Percentiles rank a stretch among this genome's conserved stretches.
phyloP scores from a whole-genome alignment of 2,888 invertebrate species.

The Balanococcus diminutus region DNA sequence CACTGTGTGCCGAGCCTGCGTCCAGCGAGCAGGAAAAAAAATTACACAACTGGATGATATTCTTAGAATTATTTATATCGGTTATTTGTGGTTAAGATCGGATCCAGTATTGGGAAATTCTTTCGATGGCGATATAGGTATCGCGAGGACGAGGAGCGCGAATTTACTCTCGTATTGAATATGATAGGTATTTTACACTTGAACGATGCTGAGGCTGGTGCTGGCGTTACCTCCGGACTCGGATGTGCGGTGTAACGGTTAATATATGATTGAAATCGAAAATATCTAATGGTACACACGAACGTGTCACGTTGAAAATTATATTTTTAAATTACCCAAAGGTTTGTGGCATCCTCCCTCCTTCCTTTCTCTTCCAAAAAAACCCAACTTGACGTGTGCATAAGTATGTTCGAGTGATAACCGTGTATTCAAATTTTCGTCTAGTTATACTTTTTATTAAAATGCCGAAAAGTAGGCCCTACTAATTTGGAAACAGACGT shows the following conservation, averaged over 20 bases:
- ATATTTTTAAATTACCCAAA: not conserved
- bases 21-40: not conserved
- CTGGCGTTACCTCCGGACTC: not conserved
- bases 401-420: no score
- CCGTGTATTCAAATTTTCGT: not conserved
- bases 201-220: not conserved
- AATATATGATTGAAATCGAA: not conserved
- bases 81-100: conserved; percentile 23
- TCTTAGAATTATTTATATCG: conserved; percentile 17
- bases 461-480: not conserved
- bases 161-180: not conserved
- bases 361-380: no score
- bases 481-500: not conserved
- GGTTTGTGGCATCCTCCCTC: not conserved
- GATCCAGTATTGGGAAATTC: no score
- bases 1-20: not conserved
- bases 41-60: not conserved
- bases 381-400: no score
- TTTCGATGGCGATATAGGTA: not conserved
- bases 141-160: no score
- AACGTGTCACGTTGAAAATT: not conserved
- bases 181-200: conserved; percentile 1
- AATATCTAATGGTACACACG: not conserved
- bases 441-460: not conserved
- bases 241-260: not conserved